Base-by-base conservation (phyloP, 1,140 invertebrate species). In the Drosophila yakuba region DNA sequence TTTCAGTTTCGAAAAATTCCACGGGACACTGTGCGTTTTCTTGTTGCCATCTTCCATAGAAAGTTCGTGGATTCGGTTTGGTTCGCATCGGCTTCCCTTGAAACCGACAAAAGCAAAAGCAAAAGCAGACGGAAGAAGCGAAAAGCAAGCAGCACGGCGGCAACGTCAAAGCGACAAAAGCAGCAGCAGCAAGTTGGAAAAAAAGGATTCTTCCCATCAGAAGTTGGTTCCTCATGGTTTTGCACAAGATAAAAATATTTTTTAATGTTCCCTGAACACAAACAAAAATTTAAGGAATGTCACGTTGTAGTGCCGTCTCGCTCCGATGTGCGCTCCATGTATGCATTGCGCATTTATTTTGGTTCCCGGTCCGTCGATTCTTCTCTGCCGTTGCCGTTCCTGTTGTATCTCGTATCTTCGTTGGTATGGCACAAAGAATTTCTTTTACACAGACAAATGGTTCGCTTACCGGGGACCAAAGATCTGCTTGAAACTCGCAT, bases 221-320 rank as follows among this genome's bases (percentile, higher is more conserved):
- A 71, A 78, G 81, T 78, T 81, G 74, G 47, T 83, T 74, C 63
- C 28, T 32, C 28, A 32, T 32, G 28, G 28, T 47, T 81, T 62
- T 73, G 80, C 81, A 73, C 75, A 85, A 86, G 82, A 84, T 69
- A 90, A 78, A 89, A 89, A 90, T 90, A 85, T 84, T 85, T 81
- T 89, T 89, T 89, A 90, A 89, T 89, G 85, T 89, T 89, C 89
- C 89, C 84, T 90, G 84, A 81, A 75, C 82, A 86, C 78, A 78
- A 74, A 75, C 75, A 89, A 90, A 79, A 84, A 89, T 89, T 89
- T 90, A 63, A 90, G 80, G 85, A 89, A 89, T 89, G 85, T 85
- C 85, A 90, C 85, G 85, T 90, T 89, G 77, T 68, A 78, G 68
- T 69, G 28, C 62, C 52, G 38, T 74, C 74, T 55, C 56, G 43